phyloP scores from a whole-genome alignment of 2,888 invertebrate species.

The Clunio marinus region DNA sequence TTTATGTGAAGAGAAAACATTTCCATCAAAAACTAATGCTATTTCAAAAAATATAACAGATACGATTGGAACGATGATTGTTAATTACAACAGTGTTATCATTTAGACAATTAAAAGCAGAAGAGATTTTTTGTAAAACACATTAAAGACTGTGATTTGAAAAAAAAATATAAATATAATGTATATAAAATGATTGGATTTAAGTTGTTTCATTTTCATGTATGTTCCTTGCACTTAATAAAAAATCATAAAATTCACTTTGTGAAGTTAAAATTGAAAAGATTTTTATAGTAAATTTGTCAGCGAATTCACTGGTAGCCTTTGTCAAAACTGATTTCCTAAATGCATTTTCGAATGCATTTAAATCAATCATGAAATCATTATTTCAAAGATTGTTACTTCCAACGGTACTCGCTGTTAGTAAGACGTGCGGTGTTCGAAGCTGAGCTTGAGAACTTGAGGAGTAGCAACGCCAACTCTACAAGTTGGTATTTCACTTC shows the following conservation, averaged over 20 bases:
- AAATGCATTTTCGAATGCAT: slow-evolving; percentile 1
- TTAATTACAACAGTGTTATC: too few species aligned
- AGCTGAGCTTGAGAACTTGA: not conserved
- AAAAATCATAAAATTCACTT: not conserved
- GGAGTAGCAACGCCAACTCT: not conserved
- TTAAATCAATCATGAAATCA: not conserved
- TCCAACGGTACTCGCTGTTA: not conserved
- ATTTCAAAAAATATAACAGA: too few species aligned
- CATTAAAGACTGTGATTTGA: slow-evolving; percentile 39
- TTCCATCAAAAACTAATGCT: not conserved
- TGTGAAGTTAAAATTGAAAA: not conserved
- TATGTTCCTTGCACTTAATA: too few species aligned
- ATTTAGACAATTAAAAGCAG: slow-evolving; percentile 11
- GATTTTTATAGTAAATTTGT: not conserved
- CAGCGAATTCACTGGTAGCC: not conserved
- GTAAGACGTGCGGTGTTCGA: not conserved
- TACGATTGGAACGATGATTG: too few species aligned
- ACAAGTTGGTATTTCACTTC: slow-evolving; percentile 19
- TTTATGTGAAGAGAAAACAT: slow-evolving; percentile 2
- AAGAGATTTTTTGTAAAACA: slow-evolving; percentile 34
- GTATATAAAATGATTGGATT: too few species aligned
- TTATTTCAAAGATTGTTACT: not conserved
- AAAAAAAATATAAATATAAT: too few species aligned
- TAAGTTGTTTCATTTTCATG: too few species aligned
- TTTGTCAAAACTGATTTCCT: not conserved